phyloP scores from a whole-genome alignment of 2,888 invertebrate species.

The Leptopilina syphax region DNA sequence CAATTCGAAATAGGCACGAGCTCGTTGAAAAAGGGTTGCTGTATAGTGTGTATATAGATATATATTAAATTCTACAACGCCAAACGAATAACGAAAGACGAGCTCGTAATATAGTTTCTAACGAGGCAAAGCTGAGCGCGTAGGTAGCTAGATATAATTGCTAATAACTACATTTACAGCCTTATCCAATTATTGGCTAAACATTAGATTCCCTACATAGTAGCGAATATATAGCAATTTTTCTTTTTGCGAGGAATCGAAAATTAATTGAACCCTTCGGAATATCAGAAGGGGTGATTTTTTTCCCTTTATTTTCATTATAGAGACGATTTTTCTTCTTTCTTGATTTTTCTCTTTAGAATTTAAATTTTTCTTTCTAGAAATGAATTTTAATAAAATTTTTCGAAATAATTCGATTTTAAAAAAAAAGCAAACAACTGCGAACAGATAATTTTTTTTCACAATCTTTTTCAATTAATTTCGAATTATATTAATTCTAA shows the following conservation, averaged over 20 bases:
- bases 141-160: conserved; percentile 61
- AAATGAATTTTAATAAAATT: no score
- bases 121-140: conserved; percentile 61
- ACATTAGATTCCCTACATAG: conserved; percentile 54
- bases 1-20: conserved; percentile 44
- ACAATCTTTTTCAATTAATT: no score
- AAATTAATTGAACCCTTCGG: neutral
- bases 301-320: neutral
- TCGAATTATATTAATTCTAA: no score
- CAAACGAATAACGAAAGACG: conserved; percentile 48
- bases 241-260: neutral
- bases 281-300: neutral
- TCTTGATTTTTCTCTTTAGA: no score
- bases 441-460: no score
- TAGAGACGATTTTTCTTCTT: no score
- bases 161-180: conserved; percentile 71
- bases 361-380: no score
- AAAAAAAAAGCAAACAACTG: no score
- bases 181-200: conserved; percentile 73
- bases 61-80: conserved; percentile 8
- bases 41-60: conserved; percentile 23
- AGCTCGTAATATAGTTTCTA: conserved; percentile 59
- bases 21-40: conserved; percentile 46
- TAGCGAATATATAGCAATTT: neutral
- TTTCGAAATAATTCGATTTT: no score